These are phyloP conservation scores for Stomatorhinus ivindoensis DNA, from an alignment of 2,113 vertebrate species.

Conservation along the genomic window DNA sequence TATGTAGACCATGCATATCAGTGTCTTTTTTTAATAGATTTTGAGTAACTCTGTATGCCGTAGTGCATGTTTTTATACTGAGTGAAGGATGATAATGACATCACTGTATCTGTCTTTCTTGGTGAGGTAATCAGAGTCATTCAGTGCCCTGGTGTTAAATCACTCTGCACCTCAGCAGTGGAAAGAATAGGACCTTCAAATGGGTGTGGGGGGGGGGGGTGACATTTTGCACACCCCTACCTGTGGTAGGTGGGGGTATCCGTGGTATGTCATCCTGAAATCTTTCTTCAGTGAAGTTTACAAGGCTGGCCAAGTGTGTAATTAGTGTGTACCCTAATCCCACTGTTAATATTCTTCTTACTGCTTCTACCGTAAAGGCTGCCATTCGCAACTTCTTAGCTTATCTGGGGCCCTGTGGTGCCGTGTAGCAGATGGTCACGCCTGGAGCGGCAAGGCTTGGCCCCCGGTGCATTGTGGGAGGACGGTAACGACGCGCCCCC, in stretches of 20 bases:
- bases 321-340: not conserved
- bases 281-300: not conserved
- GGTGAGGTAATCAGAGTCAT: not conserved
- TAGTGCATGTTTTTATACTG: not conserved
- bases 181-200: not conserved
- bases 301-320: not conserved
- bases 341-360: not conserved
- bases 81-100: not conserved
- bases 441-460: not conserved
- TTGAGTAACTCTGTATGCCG: not conserved
- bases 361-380: not conserved
- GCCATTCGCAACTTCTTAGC: not conserved
- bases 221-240: not conserved
- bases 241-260: not conserved
- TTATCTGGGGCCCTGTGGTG: not conserved
- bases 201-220: not conserved
- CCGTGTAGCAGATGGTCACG: conserved; percentile 4
- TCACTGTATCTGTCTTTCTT: not conserved
- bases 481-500: not conserved
- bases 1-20: not conserved
- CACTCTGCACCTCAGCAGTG: not conserved
- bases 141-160: not conserved
- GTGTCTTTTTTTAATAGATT: not conserved
- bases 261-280: not conserved
- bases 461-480: not conserved